Percentiles rank a stretch among this genome's conserved stretches.
Evolutionary conservation across 2,113 vertebrate genomes (phyloP).

Genomic region (Ceyx melanurus): DNA sequence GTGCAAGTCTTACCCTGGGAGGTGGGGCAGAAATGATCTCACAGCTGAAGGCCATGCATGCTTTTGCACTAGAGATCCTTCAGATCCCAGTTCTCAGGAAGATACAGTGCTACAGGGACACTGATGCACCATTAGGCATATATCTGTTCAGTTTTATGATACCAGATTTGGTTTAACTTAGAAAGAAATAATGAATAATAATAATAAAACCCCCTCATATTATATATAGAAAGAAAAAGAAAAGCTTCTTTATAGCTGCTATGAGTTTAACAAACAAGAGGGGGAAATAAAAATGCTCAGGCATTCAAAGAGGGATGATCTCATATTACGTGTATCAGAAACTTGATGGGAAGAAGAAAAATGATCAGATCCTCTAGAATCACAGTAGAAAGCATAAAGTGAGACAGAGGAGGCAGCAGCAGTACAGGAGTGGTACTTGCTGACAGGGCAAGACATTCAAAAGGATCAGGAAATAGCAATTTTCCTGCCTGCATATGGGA

Average conservation of each 20-base stretch:
- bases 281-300: background rate
- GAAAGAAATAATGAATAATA: background rate
- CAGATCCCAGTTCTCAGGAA: background rate
- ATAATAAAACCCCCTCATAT: background rate
- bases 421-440: background rate
- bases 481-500: background rate
- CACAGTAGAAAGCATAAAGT: background rate
- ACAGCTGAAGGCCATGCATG: background rate
- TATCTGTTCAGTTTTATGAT: background rate
- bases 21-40: background rate
- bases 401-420: background rate
- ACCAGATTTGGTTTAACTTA: background rate
- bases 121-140: background rate
- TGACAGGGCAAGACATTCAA: constrained; percentile 1
- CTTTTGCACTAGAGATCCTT: background rate
- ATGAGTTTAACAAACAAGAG: background rate
- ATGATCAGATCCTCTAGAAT: background rate
- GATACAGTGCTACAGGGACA: background rate
- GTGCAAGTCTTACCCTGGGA: background rate
- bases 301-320: background rate
- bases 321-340: background rate
- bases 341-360: background rate
- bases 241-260: background rate
- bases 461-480: background rate
- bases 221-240: background rate